Conservation (phyloP, 2,888 invertebrate species). For the Hartigia nigra region DNA sequence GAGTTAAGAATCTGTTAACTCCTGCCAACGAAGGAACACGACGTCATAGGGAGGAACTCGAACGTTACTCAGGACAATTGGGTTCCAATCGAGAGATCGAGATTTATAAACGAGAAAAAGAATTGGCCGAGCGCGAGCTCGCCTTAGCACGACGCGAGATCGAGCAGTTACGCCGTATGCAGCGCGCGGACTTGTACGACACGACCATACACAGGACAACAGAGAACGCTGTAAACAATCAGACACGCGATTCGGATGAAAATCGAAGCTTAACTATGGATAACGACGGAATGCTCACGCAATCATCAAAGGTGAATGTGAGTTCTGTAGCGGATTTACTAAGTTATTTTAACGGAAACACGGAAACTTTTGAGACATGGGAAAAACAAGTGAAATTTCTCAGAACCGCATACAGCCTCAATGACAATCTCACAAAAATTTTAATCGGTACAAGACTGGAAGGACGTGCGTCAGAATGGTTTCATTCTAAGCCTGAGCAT, state of each 20-base stretch:
- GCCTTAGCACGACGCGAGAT: slow-evolving; percentile 9
- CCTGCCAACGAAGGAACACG: neutral
- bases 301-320: slow-evolving; percentile 13
- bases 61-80: neutral
- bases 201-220: no score
- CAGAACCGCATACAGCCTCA: slow-evolving; percentile 1
- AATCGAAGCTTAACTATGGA: no score
- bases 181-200: no score
- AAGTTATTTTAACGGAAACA: slow-evolving; percentile 5
- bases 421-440: neutral
- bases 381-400: slow-evolving; percentile 11
- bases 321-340: slow-evolving; percentile 12
- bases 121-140: neutral
- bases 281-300: no score
- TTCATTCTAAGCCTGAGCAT: slow-evolving; percentile 11
- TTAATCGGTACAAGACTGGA: neutral
- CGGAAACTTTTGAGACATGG: slow-evolving; percentile 19
- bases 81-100: no score
- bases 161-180: neutral
- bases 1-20: neutral
- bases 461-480: slow-evolving; percentile 4
- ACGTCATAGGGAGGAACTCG: neutral
- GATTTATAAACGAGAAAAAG: neutral
- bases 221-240: no score
- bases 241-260: no score